Percentiles rank a stretch among this genome's conserved stretches.
These are phyloP conservation scores for Venusia cambrica DNA, from an alignment of 2,888 invertebrate species.

Conservation along the genomic window DNA sequence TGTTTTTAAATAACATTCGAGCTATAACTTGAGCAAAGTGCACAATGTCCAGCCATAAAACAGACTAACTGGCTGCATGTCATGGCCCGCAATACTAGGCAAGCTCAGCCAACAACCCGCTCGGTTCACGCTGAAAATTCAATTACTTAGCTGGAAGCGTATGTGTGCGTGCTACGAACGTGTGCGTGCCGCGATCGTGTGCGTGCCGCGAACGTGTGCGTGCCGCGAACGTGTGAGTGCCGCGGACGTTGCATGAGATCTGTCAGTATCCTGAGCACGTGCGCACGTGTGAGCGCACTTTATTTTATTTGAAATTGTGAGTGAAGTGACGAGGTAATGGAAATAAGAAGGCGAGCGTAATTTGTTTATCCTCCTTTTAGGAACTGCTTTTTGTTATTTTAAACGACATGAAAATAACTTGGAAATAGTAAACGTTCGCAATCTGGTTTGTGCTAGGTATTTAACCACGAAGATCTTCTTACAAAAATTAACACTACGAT, in stretches of 20 bases:
- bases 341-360: slow-evolving; percentile 6
- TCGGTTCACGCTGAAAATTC: slow-evolving; percentile 60
- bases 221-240: too few species aligned
- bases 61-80: slow-evolving; percentile 49
- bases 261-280: slow-evolving; percentile 50
- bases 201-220: too few species aligned
- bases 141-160: slow-evolving; percentile 63
- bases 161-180: slow-evolving; percentile 55
- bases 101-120: slow-evolving; percentile 41
- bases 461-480: too few species aligned
- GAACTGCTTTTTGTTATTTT: too few species aligned
- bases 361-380: too few species aligned
- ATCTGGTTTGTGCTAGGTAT: too few species aligned
- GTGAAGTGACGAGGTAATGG: slow-evolving; percentile 23
- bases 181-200: too few species aligned
- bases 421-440: too few species aligned
- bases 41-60: slow-evolving; percentile 47
- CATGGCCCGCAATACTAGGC: slow-evolving; percentile 50
- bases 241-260: slow-evolving; percentile 41
- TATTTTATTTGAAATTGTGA: slow-evolving; percentile 29
- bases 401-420: too few species aligned
- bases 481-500: too few species aligned
- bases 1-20: slow-evolving; percentile 44
- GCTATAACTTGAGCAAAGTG: slow-evolving; percentile 34
- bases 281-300: slow-evolving; percentile 24